phyloP scores from a whole-genome alignment of 2,888 invertebrate genomes.

The Morpho deidamia region DNA sequence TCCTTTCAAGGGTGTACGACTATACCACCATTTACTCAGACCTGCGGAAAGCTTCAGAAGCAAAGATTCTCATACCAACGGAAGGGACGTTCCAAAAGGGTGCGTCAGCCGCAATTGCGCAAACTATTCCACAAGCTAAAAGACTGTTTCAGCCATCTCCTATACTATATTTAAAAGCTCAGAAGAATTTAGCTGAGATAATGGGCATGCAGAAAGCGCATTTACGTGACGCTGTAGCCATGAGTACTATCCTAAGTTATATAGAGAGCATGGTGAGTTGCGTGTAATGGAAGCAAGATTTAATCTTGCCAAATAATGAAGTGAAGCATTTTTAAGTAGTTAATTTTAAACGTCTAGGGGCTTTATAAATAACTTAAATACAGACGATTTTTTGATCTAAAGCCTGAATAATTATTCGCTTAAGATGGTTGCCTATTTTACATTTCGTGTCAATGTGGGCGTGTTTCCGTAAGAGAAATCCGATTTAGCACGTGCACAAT shows the following conservation, averaged over 20 bases:
- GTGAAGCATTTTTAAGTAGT: too few species aligned
- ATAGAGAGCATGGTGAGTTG: slow-evolving; percentile 44
- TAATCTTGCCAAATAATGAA: not conserved
- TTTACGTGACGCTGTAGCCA: slow-evolving; percentile 91
- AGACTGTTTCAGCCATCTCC: slow-evolving; percentile 84
- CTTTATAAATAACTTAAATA: too few species aligned
- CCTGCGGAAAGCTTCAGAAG: slow-evolving; percentile 80
- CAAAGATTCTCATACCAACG: slow-evolving; percentile 82
- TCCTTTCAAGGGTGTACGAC: slow-evolving; percentile 78
- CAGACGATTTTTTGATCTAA: too few species aligned
- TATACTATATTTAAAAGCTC: slow-evolving; percentile 89
- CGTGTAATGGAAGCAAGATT: not conserved
- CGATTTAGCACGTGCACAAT: too few species aligned
- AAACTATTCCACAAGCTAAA: slow-evolving; percentile 78
- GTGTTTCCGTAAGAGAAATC: too few species aligned
- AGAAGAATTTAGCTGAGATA: slow-evolving; percentile 89
- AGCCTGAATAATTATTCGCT: too few species aligned
- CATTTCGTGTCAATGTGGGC: too few species aligned
- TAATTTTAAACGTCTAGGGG: too few species aligned
- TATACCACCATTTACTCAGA: slow-evolving; percentile 85
- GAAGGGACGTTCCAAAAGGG: slow-evolving; percentile 84
- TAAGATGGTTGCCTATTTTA: too few species aligned
- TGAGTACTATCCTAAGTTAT: slow-evolving; percentile 88
- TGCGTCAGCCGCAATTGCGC: slow-evolving; percentile 83
- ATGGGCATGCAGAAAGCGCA: slow-evolving; percentile 91